A percentile compares a stretch with the other conserved stretches of the same genome.
These are phyloP conservation scores for Lamellibrachia columna DNA, from an alignment of 2,888 invertebrate species.

Conservation along the genomic window DNA sequence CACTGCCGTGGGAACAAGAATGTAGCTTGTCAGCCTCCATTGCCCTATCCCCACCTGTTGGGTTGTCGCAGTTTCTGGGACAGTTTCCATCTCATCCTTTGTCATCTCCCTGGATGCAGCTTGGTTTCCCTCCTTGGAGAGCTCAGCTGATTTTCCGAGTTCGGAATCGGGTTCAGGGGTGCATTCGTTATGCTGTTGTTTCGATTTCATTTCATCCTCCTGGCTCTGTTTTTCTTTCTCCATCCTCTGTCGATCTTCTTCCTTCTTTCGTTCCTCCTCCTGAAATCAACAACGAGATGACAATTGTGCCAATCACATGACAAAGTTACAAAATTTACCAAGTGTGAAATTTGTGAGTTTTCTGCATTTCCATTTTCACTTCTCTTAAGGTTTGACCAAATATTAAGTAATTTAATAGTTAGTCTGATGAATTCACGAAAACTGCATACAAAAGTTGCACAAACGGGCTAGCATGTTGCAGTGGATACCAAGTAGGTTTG, in stretches of 20 bases:
- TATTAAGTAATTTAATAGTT: too few relatives aligned
- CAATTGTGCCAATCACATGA: not conserved
- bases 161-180: not conserved
- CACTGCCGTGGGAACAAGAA: not conserved
- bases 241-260: not conserved
- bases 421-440: too few relatives aligned
- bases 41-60: not conserved
- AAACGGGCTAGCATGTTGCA: too few relatives aligned
- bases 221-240: not conserved
- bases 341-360: too few relatives aligned
- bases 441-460: too few relatives aligned
- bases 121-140: not conserved
- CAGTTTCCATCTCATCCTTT: not conserved
- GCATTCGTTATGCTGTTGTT: not conserved
- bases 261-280: slow-evolving; percentile 3
- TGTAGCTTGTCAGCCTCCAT: not conserved
- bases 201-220: slow-evolving; percentile 2
- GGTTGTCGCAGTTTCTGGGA: not conserved
- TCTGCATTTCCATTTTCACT: too few relatives aligned
- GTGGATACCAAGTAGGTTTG: too few relatives aligned
- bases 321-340: too few relatives aligned
- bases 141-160: not conserved
- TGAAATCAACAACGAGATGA: not conserved
- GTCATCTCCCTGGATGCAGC: not conserved
- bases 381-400: too few relatives aligned